Conservation (phyloP, 2,113 vertebrate genomes). For the Pituophis catenifer region DNA sequence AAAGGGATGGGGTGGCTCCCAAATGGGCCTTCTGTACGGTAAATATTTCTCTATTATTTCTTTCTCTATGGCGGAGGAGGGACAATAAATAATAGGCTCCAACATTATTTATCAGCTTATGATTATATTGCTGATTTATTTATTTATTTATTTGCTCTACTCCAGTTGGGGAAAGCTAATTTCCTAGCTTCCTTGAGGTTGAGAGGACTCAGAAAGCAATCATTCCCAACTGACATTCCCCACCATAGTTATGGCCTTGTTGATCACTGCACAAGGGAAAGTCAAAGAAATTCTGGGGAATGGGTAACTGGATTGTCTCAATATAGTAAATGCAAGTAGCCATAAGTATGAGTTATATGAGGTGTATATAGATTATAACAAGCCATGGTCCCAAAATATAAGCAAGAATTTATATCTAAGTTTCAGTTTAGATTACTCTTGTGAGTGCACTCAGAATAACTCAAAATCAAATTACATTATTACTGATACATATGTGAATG, state of each 20-base stretch:
- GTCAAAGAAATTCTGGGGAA: neutral
- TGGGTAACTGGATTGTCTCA: neutral
- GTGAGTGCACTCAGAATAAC: neutral
- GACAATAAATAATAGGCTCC: neutral
- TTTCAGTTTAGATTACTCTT: neutral
- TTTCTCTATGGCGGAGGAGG: neutral
- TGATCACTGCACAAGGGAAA: neutral
- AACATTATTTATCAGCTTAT: neutral
- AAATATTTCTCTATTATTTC: neutral
- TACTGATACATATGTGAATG: neutral
- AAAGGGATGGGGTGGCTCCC: neutral
- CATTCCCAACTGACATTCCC: neutral
- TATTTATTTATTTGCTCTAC: neutral
- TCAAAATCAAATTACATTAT: neutral
- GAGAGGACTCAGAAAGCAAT: neutral
- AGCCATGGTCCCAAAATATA: neutral
- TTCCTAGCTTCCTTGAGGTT: neutral
- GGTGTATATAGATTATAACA: neutral
- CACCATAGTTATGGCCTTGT: neutral
- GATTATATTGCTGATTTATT: neutral
- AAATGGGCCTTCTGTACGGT: neutral
- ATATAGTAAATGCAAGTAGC: slow-evolving; percentile 34
- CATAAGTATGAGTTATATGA: neutral
- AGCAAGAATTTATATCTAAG: neutral
- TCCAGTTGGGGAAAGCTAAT: neutral